Percentiles rank a stretch among this genome's conserved stretches.
phyloP scores from a whole-genome alignment of 2,113 vertebrate species.

The Athene cunicularia region DNA sequence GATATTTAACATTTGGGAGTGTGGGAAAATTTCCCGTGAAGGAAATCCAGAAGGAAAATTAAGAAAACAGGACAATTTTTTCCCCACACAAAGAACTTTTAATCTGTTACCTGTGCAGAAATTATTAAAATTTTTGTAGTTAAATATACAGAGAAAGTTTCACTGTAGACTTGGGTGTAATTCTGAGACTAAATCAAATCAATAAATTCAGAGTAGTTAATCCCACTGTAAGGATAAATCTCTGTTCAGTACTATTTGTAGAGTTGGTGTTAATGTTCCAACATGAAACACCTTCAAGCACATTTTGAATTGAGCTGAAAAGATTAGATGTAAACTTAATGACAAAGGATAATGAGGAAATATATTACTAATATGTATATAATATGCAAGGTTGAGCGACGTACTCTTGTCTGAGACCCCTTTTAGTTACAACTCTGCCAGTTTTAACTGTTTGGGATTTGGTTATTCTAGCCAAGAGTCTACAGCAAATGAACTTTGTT shows the following conservation, averaged over 20 bases:
- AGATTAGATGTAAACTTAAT: not conserved
- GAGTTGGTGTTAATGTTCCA: not conserved
- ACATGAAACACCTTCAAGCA: not conserved
- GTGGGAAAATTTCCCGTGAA: not conserved
- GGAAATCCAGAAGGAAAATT: not conserved
- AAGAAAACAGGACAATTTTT: not conserved
- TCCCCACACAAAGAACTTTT: not conserved
- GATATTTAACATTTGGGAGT: not conserved
- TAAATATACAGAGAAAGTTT: not conserved
- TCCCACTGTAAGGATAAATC: not conserved
- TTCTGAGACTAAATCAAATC: not conserved
- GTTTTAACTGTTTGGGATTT: not conserved
- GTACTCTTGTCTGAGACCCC: not conserved
- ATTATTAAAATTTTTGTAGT: not conserved
- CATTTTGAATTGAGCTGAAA: not conserved
- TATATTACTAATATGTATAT: accelerated
- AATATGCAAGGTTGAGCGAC: not conserved
- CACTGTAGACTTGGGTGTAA: not conserved
- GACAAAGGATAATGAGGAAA: not conserved
- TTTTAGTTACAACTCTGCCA: not conserved
- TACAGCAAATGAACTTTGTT: not conserved
- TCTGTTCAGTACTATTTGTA: not conserved
- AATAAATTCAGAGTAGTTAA: not conserved
- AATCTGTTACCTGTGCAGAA: not conserved
- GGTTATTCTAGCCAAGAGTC: not conserved